phyloP scores from a whole-genome alignment of 2,888 invertebrate species.

The Stenodema calcarata region DNA sequence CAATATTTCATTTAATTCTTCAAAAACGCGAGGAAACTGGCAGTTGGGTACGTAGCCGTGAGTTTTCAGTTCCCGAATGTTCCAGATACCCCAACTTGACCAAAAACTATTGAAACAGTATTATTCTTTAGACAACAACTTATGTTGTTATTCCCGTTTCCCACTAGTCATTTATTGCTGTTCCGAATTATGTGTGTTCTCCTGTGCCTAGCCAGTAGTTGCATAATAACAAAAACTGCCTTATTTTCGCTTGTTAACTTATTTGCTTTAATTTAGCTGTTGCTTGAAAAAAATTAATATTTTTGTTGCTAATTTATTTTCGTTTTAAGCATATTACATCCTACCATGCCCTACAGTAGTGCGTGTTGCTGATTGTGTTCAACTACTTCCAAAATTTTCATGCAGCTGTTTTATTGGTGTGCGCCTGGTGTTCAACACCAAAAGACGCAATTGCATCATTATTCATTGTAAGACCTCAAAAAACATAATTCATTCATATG shows the following conservation, averaged over 20 bases:
- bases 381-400: background rate
- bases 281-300: background rate
- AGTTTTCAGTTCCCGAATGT: background rate
- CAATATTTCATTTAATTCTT: background rate
- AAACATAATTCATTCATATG: background rate
- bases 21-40: background rate
- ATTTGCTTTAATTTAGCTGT: background rate
- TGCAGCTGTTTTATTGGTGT: slow-evolving; percentile 22
- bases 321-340: background rate
- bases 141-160: background rate
- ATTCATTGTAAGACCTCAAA: background rate
- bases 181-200: background rate
- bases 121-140: background rate
- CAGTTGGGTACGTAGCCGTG: background rate
- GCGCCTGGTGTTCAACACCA: slow-evolving; percentile 4
- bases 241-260: background rate
- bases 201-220: background rate
- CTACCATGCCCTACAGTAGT: background rate
- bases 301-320: background rate
- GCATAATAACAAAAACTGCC: background rate
- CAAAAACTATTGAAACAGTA: background rate
- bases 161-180: background rate
- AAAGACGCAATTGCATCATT: background rate
- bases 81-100: background rate
- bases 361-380: background rate